Evolutionary conservation across 2,113 vertebrate genomes (phyloP), one percentile per base, ranked within the genome.

Genomic region (Lophochroa leadbeateri): DNA sequence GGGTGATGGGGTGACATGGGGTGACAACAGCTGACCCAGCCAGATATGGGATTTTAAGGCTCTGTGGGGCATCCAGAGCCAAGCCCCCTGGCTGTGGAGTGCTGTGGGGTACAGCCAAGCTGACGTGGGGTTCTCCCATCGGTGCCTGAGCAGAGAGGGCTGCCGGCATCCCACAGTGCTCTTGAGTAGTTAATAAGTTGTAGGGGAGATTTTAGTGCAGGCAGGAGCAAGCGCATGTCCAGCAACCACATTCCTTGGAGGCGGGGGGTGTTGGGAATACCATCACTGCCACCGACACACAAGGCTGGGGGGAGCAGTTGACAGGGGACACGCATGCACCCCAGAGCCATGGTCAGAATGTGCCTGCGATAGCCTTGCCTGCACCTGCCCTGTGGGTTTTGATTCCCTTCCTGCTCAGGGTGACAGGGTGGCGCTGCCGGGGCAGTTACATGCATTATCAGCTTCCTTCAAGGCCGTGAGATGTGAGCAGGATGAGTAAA

Each of bases 121-220:
- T 8, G 52, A 17, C 15, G 3, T 3, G 5, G 35, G 23, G 49
- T 64, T 82, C 25, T 28, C 27, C 13, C 37, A 53, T 16, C 5
- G 27, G 10, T 76, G 46, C 17, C 29, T 55, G 23, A 17, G 5
- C 1, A 0, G 28, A 8, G 0, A 60, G 17, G 13, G 74, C 90
- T 65, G 70, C 67, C 82, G 82, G 57, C 71, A 92, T 79, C 91
- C 71, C 29, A 5, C 84, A 0, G 0, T 0, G 27, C 88, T 85
- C 92, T 80, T 21, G 53, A 86, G 81, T 57, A 91, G 96, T 96
- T 97, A 96, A 95, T 93, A 50, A 96, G 87, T 94, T 71, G 55
- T 76, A 96, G 57, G 52, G 19, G 39, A 78, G 84, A 95, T 86
- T 86, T 86, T 7, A 13, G 78, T 21, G 19, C 69, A 33, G 61